Conservation (phyloP, 2,113 vertebrate genomes). For the Albula glossodonta region DNA sequence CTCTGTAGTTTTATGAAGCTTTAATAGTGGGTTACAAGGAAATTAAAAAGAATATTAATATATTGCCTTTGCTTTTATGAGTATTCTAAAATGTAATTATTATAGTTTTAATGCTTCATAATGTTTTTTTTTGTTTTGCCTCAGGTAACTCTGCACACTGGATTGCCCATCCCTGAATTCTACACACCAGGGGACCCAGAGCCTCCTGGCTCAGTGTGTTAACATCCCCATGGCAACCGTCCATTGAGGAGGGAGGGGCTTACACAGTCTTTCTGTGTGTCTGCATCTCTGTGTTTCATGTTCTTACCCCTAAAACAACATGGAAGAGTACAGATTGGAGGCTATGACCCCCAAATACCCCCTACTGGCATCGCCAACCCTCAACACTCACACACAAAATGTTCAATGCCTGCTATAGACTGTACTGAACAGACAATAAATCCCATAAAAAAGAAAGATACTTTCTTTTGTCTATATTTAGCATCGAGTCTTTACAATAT, state of each 20-base stretch:
- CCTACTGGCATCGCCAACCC: background rate
- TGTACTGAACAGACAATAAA: background rate
- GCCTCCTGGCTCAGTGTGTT: conserved; percentile 71
- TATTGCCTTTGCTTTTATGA: no score
- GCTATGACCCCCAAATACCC: background rate
- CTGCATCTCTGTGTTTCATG: conserved; percentile 18
- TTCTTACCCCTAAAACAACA: background rate
- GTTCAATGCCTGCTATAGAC: background rate
- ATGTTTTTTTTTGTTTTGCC: conserved; percentile 6
- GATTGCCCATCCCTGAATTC: conserved; percentile 91
- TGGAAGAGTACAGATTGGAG: background rate
- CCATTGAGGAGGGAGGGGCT: background rate
- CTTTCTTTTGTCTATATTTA: background rate
- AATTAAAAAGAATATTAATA: background rate
- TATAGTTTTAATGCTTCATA: background rate
- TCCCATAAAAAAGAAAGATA: background rate
- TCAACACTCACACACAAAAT: background rate
- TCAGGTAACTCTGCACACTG: conserved; percentile 95
- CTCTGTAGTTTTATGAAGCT: no score
- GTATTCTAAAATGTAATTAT: background rate
- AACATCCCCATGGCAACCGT: conserved; percentile 20
- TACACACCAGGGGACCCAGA: conserved; percentile 80
- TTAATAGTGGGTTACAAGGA: background rate
- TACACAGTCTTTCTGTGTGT: conserved; percentile 26
- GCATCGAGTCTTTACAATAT: background rate